Base-by-base conservation (phyloP, 1,140 invertebrate species). In the Tribolium madens region DNA sequence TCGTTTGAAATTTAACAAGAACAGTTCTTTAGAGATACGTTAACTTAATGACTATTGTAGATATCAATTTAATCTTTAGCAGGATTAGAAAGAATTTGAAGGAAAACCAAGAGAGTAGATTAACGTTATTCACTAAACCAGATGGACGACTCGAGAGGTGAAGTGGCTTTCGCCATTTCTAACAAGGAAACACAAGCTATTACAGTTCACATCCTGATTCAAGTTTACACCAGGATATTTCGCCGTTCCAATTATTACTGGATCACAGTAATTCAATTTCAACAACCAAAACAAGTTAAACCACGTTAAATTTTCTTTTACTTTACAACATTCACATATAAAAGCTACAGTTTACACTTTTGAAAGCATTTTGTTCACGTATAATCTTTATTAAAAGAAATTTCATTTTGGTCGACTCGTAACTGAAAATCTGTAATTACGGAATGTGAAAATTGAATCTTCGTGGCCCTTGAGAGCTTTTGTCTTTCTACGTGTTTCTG, bases 51-150 rank as follows among this genome's bases (percentile, higher is more conserved):
- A 76, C 50, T 53, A 53, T 76, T 71, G 75, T 53, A 36, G 48
- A 57, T 73, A 76, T 76, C 75, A 76, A 76, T 76, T 76, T 76
- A 76, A 73, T 76, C 75, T 57, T 73, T 18, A 15, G 36, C 64
- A 21, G 53, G 75, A 76, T 76, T 71, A 76, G 69, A 73, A 72
- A 73, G 52, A 69, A 64, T 64, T 64, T 64, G 57, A 64, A 64
- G 57, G 57, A 64, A 64, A 64, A 64, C 57, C 21, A 21, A 14
- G 10, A 18, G 57, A 33, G 57, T 12, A 64, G 57, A 64, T 64
- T 64, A 64, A 64, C 57, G 21, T 64, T 33, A 64, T 64, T 64
- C 57, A 64, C 57, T 64, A 33, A 64, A 64, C 57, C 26, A 64
- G 57, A 64, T 64, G 57, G 57, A 64, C 57, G 57, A 64, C 57